Conservation (phyloP, 1,140 invertebrate species). For the Macrostomum lignano region DNA sequence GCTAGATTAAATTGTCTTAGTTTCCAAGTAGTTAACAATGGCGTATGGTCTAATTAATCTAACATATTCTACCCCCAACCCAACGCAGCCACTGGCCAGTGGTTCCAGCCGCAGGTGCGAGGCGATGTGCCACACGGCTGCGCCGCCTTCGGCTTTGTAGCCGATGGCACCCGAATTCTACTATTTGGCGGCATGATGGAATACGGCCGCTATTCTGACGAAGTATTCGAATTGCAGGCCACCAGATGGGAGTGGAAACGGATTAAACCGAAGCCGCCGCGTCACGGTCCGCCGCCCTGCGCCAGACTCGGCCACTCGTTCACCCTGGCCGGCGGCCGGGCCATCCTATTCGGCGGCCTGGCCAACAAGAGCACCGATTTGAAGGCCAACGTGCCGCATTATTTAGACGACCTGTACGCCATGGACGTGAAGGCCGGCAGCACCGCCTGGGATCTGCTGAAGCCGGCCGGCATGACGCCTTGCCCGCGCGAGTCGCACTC, state of each 20-base stretch:
- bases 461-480: slow-evolving; percentile 51
- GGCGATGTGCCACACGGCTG: slow-evolving; percentile 91
- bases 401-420: slow-evolving; percentile 62
- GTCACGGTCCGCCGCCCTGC: slow-evolving; percentile 50
- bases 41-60: no score
- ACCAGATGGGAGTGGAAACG: slow-evolving; percentile 92
- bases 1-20: no score
- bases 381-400: slow-evolving; percentile 78
- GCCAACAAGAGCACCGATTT: slow-evolving; percentile 90
- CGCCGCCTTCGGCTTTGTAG: slow-evolving; percentile 82
- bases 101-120: slow-evolving; percentile 88
- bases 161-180: slow-evolving; percentile 63
- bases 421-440: slow-evolving; percentile 44
- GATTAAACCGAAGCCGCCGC: slow-evolving; percentile 56
- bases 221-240: slow-evolving; percentile 76
- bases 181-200: slow-evolving; percentile 98
- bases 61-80: no score
- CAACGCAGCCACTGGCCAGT: slow-evolving; percentile 68
- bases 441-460: slow-evolving; percentile 54
- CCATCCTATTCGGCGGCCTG: slow-evolving; percentile 81
- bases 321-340: slow-evolving; percentile 68
- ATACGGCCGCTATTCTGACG: slow-evolving; percentile 96
- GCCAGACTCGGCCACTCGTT: slow-evolving; percentile 71
- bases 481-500: slow-evolving; percentile 84
- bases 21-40: no score